Evolutionary conservation across 2,888 invertebrate genomes (phyloP), one percentile per base, ranked within the genome.

Genomic region (Lithodes maja): DNA sequence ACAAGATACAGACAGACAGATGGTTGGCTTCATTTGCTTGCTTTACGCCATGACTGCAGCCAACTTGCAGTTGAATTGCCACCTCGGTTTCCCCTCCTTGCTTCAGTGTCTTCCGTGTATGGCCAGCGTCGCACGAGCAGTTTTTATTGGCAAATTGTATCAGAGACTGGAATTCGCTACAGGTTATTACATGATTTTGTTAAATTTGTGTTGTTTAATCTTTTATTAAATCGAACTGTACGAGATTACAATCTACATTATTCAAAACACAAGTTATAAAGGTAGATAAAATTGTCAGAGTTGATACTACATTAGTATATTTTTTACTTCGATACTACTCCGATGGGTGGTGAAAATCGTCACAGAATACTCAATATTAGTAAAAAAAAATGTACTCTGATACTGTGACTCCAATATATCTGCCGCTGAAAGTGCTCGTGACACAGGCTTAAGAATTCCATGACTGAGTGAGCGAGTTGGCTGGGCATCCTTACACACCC

Each of bases 91-190:
- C 71, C 17, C 71, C 68, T 15, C 17, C 71, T 71, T 71, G 71
- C 71, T 71, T 71, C 71, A 71, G 71, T 71, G 71, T 71, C 71
- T 71, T 71, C 71, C 71, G 71, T 71, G 17, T 17, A 71, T 71
- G 71, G n/a, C 71, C 71, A 71, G 71, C n/a, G 71, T 17, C 3
- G n/a, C 15, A 3, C 7, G 9, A 61, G 68, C 15, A 15, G 68
- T 61, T 7, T 7, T 33, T 0, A 33, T 33, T 33, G 33, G 33
- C 33, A 33, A 33, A 33, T 33, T 33, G 33, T 33, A 33, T 33
- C 33, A 33, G 15, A 15, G 15, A 15, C 68, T 15, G 2, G 68
- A 15, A 7, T 61, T 61, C 15, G 15, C 68, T 15, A 61, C 68
- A 61, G 1, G 1, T 61, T 15, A 61, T 15, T 15, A 61, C 68